Conservation (phyloP, 2,113 vertebrate genomes). For the Castor canadensis region DNA sequence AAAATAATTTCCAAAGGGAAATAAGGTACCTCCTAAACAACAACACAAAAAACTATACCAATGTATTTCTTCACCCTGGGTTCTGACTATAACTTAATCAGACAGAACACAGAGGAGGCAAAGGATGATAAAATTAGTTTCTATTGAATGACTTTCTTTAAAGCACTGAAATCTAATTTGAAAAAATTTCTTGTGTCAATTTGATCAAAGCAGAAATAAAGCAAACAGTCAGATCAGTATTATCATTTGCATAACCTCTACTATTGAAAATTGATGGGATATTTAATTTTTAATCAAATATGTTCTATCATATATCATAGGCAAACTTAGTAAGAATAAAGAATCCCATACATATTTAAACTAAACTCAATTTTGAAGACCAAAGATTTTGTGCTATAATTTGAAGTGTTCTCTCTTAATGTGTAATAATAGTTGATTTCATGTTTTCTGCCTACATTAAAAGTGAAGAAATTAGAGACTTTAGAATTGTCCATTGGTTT, state of each 20-base stretch:
- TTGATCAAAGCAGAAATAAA: conserved; percentile 56
- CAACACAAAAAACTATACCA: neutral
- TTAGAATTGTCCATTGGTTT: neutral
- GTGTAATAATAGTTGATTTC: neutral
- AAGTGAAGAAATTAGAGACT: neutral
- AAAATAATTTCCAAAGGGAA: neutral
- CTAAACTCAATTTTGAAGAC: conserved; percentile 15
- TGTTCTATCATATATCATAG: conserved; percentile 20
- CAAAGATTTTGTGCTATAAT: neutral
- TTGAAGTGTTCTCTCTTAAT: conserved; percentile 9
- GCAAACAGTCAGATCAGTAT: neutral
- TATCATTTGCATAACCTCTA: conserved; percentile 32
- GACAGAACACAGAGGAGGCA: neutral
- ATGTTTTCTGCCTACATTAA: neutral
- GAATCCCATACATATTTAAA: neutral
- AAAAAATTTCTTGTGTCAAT: neutral
- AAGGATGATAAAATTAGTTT: conserved; percentile 8
- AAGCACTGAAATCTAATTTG: conserved; percentile 46
- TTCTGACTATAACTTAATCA: conserved; percentile 8
- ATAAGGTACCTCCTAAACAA: neutral
- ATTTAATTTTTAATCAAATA: conserved; percentile 64
- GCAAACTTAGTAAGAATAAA: conserved; percentile 40
- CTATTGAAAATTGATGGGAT: neutral
- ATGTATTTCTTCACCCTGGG: neutral
- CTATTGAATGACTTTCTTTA: conserved; percentile 32